Evolutionary conservation across 2,113 vertebrate species (phyloP).

Genomic region (Pseudorasbora parva): DNA sequence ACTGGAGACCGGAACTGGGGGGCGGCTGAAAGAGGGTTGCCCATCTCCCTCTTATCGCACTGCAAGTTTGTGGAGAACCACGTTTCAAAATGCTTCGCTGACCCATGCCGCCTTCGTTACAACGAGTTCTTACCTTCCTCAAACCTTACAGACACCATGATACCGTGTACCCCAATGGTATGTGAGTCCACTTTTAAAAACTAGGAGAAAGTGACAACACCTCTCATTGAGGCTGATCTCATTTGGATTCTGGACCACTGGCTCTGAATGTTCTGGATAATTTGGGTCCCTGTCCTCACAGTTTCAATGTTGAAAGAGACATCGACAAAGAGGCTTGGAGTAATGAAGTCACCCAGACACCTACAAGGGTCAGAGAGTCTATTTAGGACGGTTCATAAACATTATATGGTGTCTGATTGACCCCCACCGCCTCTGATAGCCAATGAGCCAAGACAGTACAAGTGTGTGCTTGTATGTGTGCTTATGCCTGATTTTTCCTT

Average conservation of each 20-base stretch:
- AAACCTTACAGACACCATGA: background rate
- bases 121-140: too few relatives aligned
- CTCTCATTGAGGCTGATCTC: background rate
- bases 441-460: background rate
- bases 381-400: background rate
- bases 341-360: slow-evolving; percentile 1
- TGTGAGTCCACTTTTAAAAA: background rate
- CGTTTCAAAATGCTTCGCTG: too few relatives aligned
- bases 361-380: background rate
- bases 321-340: background rate
- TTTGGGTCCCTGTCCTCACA: background rate
- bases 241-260: background rate
- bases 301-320: slow-evolving; percentile 7
- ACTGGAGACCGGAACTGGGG: too few relatives aligned
- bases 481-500: slow-evolving; percentile 1
- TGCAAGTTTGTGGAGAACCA: too few relatives aligned
- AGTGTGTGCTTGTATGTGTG: background rate
- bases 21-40: too few relatives aligned
- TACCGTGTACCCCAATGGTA: background rate
- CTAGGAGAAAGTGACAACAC: background rate
- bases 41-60: too few relatives aligned
- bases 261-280: background rate
- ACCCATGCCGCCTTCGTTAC: too few relatives aligned
- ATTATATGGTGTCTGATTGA: background rate
- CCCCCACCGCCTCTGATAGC: background rate